phyloP scores from a whole-genome alignment of 2,888 invertebrate species.

The Myopa testacea region DNA sequence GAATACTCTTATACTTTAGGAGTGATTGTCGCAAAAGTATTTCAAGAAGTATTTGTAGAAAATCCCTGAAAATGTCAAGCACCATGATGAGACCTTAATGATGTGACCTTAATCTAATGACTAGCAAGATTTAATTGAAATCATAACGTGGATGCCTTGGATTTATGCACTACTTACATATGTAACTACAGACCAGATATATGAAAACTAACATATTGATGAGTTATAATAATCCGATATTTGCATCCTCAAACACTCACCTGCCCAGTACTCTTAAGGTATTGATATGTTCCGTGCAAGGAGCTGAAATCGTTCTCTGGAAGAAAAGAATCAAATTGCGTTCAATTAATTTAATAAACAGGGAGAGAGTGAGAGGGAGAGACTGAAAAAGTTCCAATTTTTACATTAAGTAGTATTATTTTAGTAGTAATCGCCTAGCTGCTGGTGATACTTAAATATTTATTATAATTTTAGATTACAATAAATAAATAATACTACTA shows the following conservation, averaged over 20 bases:
- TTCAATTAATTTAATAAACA: background rate
- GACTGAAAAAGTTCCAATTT: too few relatives aligned
- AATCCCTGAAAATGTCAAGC: constrained; percentile 62
- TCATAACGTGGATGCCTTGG: too few relatives aligned
- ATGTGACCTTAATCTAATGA: background rate
- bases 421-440: too few relatives aligned
- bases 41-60: background rate
- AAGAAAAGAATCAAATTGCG: constrained; percentile 41
- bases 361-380: background rate
- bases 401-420: too few relatives aligned
- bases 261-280: constrained; percentile 74
- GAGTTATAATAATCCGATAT: background rate
- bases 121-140: too few relatives aligned
- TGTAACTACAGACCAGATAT: too few relatives aligned
- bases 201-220: background rate
- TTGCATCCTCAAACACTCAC: constrained; percentile 64
- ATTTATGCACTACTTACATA: too few relatives aligned
- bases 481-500: too few relatives aligned
- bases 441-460: too few relatives aligned
- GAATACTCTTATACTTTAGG: too few relatives aligned
- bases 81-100: constrained; percentile 57
- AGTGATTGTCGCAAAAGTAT: too few relatives aligned
- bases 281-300: constrained; percentile 68
- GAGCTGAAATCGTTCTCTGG: constrained; percentile 64
- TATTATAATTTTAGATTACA: too few relatives aligned